Conservation (phyloP, 2,888 invertebrate species). For the Hoplodrina ambigua region DNA sequence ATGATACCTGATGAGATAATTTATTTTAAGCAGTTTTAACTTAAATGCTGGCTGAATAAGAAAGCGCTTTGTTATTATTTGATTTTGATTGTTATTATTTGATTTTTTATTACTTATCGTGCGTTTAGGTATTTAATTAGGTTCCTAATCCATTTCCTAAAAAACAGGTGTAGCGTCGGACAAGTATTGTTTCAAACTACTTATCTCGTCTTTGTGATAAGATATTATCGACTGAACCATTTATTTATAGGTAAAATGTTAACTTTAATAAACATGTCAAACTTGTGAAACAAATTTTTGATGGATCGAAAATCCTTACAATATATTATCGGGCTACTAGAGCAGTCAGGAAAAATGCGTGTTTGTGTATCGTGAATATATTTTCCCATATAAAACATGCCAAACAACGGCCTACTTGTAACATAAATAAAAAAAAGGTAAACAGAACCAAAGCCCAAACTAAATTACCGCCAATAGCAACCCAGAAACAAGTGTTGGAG, state of each 20-base stretch:
- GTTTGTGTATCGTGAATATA: conserved; percentile 7
- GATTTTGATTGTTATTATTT: no score
- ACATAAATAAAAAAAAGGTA: conserved; percentile 31
- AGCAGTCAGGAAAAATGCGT: neutral
- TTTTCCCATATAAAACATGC: neutral
- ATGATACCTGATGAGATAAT: no score
- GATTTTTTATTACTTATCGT: no score
- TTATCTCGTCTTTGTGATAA: neutral
- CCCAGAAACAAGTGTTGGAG: conserved; percentile 43
- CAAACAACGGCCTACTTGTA: conserved; percentile 26
- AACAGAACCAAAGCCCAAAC: conserved; percentile 29
- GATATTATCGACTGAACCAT: neutral
- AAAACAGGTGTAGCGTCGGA: no score
- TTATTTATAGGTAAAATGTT: neutral
- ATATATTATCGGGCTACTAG: neutral
- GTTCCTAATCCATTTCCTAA: no score
- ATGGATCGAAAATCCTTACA: conserved; percentile 7
- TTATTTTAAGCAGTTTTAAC: no score
- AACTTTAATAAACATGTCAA: neutral
- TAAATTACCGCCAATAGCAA: conserved; percentile 41
- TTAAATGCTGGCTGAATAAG: neutral
- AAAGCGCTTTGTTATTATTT: no score
- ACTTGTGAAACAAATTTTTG: neutral
- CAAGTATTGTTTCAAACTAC: neutral
- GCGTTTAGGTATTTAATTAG: no score